These are phyloP conservation scores for Falco biarmicus DNA, from an alignment of 2,797 vertebrate species.

Conservation along the genomic window DNA sequence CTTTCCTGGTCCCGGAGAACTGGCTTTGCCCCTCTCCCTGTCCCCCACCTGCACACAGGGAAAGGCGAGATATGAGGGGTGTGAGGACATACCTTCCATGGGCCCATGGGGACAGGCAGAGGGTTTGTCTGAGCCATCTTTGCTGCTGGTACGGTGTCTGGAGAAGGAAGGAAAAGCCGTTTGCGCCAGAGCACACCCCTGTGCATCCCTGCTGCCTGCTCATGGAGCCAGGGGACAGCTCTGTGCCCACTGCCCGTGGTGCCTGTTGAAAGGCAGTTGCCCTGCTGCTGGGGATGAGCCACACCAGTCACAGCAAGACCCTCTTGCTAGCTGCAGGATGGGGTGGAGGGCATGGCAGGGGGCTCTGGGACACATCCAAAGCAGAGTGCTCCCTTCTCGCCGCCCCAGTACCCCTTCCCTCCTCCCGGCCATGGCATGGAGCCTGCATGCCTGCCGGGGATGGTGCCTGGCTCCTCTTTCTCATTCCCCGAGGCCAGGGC, in stretches of 20 bases:
- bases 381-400: neutral
- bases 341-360: rapidly evolving
- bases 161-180: slow-evolving; percentile 58
- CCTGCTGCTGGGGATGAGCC: neutral
- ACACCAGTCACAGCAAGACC: rapidly evolving
- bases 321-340: neutral
- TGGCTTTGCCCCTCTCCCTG: neutral
- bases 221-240: rapidly evolving
- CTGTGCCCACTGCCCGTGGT: rapidly evolving
- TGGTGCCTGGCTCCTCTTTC: neutral
- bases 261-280: rapidly evolving
- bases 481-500: neutral
- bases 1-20: neutral
- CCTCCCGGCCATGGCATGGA: rapidly evolving
- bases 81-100: slow-evolving; percentile 87
- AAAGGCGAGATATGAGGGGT: neutral
- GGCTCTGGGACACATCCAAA: neutral
- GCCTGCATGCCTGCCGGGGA: rapidly evolving
- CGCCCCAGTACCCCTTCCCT: rapidly evolving
- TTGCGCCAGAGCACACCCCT: neutral
- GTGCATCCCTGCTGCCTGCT: neutral
- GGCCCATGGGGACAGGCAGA: slow-evolving; percentile 84
- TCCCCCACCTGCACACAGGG: neutral
- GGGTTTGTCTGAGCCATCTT: slow-evolving; percentile 95
- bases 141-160: slow-evolving; percentile 77